These are phyloP conservation scores for Drosophila cyrtoloma DNA, from an alignment of 2,888 invertebrate species.

Conservation along the genomic window DNA sequence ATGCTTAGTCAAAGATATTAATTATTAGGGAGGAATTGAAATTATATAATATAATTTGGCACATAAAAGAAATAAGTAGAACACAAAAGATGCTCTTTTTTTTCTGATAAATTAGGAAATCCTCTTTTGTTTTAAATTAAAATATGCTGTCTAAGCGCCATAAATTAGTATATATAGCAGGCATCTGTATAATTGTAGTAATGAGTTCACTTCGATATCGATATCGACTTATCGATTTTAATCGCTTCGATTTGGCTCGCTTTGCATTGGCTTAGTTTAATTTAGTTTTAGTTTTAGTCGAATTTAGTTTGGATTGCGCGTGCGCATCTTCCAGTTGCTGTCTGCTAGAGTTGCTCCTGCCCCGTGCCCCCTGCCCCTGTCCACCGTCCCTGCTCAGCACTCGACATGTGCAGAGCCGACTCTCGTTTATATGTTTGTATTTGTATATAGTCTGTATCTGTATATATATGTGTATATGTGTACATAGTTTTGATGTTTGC, in stretches of 20 bases:
- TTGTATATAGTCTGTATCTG: background rate
- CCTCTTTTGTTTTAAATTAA: background rate
- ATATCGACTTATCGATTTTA: background rate
- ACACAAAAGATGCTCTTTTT: too few species aligned
- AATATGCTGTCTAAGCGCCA: background rate
- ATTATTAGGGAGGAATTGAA: background rate
- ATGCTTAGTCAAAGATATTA: background rate
- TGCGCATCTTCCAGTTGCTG: slow-evolving; percentile 41
- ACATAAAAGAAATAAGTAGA: background rate
- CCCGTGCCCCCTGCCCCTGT: background rate
- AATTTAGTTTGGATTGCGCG: slow-evolving; percentile 41
- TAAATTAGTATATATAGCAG: background rate
- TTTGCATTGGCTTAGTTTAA: background rate
- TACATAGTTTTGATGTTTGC: slow-evolving; percentile 18
- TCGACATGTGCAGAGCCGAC: slow-evolving; percentile 4
- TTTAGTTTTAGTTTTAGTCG: slow-evolving; percentile 16
- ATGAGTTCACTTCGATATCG: slow-evolving; percentile 3
- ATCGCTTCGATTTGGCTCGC: slow-evolving; percentile 1
- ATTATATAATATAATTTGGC: background rate
- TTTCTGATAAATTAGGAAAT: background rate
- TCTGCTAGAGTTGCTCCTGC: slow-evolving; percentile 36
- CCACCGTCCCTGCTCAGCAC: background rate
- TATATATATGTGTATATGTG: background rate
- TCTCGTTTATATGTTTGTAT: slow-evolving; percentile 11
- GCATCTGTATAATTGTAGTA: background rate